These are phyloP conservation scores for Drosophila buzzatii DNA, from an alignment of 2,888 invertebrate species.

Conservation along the genomic window DNA sequence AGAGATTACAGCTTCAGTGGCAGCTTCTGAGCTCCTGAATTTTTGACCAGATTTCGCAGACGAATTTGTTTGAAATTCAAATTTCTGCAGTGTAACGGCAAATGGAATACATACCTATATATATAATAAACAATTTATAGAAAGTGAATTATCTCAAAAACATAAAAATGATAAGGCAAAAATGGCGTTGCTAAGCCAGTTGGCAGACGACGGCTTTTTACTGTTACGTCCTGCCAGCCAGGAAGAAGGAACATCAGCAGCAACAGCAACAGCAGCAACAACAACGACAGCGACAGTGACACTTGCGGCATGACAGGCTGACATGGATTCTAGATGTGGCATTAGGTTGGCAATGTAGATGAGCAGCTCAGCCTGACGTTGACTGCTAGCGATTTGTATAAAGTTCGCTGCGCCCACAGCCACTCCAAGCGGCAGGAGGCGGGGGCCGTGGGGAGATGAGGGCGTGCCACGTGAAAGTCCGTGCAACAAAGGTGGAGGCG, in stretches of 20 bases:
- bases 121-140: constrained; percentile 76
- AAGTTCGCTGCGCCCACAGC: constrained; percentile 36
- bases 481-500: constrained; percentile 30
- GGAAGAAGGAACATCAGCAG: constrained; percentile 25
- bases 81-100: constrained; percentile 59
- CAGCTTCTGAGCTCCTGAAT: background rate
- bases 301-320: constrained; percentile 59
- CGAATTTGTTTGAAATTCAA: background rate
- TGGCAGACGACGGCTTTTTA: background rate
- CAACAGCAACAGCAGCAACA: constrained; percentile 23
- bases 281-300: constrained; percentile 44
- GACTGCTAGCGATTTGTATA: constrained; percentile 71
- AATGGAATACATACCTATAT: constrained; percentile 44
- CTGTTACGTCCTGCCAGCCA: constrained; percentile 21
- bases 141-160: constrained; percentile 69
- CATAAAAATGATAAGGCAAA: constrained; percentile 67
- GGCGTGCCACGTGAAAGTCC: constrained; percentile 17
- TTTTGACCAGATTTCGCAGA: background rate
- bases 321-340: constrained; percentile 44
- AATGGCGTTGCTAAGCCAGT: constrained; percentile 28
- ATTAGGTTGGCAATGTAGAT: constrained; percentile 25
- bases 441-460: no score
- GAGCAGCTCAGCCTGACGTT: constrained; percentile 22
- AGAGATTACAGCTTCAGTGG: background rate
- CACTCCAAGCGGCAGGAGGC: no score